phyloP scores from a whole-genome alignment of 2,113 vertebrate genomes.

The Stegastes partitus region DNA sequence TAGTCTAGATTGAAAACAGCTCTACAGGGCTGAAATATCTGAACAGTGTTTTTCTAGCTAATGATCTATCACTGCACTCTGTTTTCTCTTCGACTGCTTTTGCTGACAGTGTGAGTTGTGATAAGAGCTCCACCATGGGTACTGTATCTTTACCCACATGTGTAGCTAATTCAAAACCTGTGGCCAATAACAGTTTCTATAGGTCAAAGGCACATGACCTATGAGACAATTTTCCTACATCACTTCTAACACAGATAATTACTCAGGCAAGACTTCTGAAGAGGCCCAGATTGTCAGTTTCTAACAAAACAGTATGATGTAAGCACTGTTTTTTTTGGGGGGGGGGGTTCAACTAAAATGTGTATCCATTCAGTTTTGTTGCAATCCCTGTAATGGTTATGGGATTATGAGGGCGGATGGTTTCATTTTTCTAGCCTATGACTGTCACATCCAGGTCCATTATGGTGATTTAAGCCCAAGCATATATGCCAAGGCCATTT shows the following conservation, averaged over 20 bases:
- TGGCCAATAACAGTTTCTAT: conserved; percentile 76
- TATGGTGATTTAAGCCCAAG: conserved; percentile 80
- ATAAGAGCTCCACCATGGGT: conserved; percentile 70
- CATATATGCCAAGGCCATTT: conserved; percentile 77
- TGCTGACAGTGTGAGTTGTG: conserved; percentile 72
- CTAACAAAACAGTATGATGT: conserved; percentile 71
- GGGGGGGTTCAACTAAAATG: conserved; percentile 26
- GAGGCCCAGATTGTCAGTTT: conserved; percentile 70
- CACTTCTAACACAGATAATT: conserved; percentile 67
- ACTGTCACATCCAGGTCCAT: conserved; percentile 80
- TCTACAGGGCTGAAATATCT: conserved; percentile 48
- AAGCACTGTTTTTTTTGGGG: conserved; percentile 23
- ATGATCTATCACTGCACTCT: conserved; percentile 59
- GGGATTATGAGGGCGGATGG: conserved; percentile 76
- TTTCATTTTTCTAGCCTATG: conserved; percentile 79
- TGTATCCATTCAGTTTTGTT: conserved; percentile 74
- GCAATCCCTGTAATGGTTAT: conserved; percentile 73
- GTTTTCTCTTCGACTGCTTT: conserved; percentile 55
- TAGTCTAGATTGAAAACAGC: conserved; percentile 49
- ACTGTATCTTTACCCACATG: conserved; percentile 74
- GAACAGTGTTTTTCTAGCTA: conserved; percentile 54
- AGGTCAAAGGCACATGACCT: conserved; percentile 73
- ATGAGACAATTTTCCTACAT: conserved; percentile 77
- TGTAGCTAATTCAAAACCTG: conserved; percentile 76
- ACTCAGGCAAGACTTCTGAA: conserved; percentile 63